Evolutionary conservation across 2,888 invertebrate species (phyloP), one percentile per base, ranked within the genome.

Genomic region (Adineta ricciae): DNA sequence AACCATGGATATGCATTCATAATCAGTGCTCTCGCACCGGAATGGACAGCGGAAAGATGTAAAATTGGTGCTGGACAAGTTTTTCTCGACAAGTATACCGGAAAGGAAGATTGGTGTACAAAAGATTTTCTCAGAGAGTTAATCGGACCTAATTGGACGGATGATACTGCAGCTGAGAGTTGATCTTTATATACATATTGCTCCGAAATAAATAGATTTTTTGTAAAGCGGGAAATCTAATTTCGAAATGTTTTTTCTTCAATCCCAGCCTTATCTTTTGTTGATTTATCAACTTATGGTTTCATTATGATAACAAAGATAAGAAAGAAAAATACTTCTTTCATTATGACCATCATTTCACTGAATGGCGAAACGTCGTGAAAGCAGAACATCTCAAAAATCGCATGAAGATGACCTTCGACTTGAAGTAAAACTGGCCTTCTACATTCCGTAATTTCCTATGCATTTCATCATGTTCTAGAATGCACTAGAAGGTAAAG

Each of bases 401-500:
- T 56, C 56, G 27, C n/a, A n/a, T 8, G n/a, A 56, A 0, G 56
- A 56, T 9, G 14, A 56, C 2, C n/a, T 56, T 56, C 27, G n/a
- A 56, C 56, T 56, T 56, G 27, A 56, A 56, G 56, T 56, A 56
- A n/a, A n/a, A 56, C 4, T 46, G 11, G 11, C 8, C 27, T 11
- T 11, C 9, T 56, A 3, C 3, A 9, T 9, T 0, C 1, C 7
- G 14, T 4, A 2, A n/a, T 56, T 27, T 56, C 1, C 14, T 7
- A 27, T 36, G 21, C 8, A 1, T 72, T 38, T 8, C 7, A 36
- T 38, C 5, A n/a, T 19, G 36, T 27, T 38, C 1, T 73, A 73
- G 73, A 36, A 73, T 73, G 38, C 73, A 73, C 24, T 73, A 73
- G 73, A 73, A 73, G 73, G 73, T 27, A 73, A 38, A 5, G 73